Conservation (phyloP, 1,140 invertebrate species). For the Scaptomyza pallida region DNA sequence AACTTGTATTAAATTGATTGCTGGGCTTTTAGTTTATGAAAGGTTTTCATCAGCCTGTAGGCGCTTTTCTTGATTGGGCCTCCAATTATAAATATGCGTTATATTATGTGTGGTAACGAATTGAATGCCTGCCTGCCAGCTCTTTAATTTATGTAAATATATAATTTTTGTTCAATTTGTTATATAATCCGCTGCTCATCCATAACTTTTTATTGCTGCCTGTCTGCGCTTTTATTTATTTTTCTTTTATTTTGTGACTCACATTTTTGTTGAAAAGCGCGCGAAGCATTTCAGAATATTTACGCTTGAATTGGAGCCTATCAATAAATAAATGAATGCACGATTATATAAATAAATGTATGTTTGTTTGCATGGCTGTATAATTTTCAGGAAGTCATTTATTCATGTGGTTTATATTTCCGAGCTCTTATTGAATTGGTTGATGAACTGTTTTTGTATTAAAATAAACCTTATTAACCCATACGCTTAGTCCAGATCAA, state of each 20-base stretch:
- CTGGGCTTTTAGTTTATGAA: neutral
- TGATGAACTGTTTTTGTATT: no score
- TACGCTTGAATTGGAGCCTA: neutral
- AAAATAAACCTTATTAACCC: no score
- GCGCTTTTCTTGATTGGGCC: slow-evolving; percentile 23
- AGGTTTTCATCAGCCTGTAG: neutral
- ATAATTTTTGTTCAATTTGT: slow-evolving; percentile 8
- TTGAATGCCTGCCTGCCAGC: slow-evolving; percentile 3
- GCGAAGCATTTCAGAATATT: neutral
- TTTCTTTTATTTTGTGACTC: slow-evolving; percentile 8
- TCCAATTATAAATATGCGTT: slow-evolving; percentile 19
- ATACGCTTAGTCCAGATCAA: no score
- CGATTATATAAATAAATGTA: neutral
- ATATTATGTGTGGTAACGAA: slow-evolving; percentile 17
- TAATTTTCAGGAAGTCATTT: neutral
- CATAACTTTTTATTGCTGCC: neutral
- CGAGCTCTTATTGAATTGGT: no score
- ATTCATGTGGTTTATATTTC: neutral
- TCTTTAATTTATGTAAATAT: slow-evolving; percentile 31
- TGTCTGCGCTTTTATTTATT: neutral
- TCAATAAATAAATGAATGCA: slow-evolving; percentile 12
- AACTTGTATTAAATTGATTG: slow-evolving; percentile 37
- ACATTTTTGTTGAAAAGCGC: neutral
- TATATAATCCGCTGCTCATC: slow-evolving; percentile 11
- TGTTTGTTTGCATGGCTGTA: neutral